Percentiles rank a stretch among this genome's conserved stretches.
These are phyloP conservation scores for Dicerorhinus sumatrensis DNA, from an alignment of 2,113 vertebrate genomes.

Conservation along the genomic window DNA sequence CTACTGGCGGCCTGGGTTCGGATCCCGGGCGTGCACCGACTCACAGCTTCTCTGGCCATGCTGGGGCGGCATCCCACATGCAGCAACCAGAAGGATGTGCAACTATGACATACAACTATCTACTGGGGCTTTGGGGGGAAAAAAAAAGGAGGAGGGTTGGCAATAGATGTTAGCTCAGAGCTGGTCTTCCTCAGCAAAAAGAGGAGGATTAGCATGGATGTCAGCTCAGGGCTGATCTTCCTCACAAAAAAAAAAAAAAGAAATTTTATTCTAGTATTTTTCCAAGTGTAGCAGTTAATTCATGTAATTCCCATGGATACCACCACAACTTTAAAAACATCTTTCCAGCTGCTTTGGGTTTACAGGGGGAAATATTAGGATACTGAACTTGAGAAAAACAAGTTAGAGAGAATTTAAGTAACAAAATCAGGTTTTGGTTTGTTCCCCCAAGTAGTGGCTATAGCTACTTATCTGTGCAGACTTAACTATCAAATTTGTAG, in stretches of 20 bases:
- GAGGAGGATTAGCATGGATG: too few species aligned
- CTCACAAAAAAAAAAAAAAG: not conserved
- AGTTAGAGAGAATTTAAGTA: not conserved
- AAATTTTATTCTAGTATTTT: not conserved
- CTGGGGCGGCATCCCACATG: too few species aligned
- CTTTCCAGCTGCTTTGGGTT: not conserved
- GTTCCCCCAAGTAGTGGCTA: not conserved
- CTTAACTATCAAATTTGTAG: not conserved
- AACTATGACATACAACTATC: too few species aligned
- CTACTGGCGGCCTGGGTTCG: too few species aligned
- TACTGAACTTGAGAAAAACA: conserved; percentile 12
- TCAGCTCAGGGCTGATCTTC: too few species aligned
- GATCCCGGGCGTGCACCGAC: too few species aligned
- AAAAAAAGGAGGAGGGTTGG: too few species aligned
- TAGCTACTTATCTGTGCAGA: not conserved
- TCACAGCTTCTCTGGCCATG: too few species aligned
- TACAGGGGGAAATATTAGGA: not conserved
- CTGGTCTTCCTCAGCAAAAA: too few species aligned
- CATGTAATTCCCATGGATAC: not conserved
- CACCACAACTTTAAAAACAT: not conserved
- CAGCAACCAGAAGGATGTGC: too few species aligned
- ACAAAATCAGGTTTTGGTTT: conserved; percentile 16
- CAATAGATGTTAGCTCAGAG: too few species aligned
- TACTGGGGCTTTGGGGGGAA: too few species aligned
- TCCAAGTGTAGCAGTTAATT: not conserved